Conservation (phyloP, 2,113 vertebrate species). For the Daphoenositta chrysoptera region DNA sequence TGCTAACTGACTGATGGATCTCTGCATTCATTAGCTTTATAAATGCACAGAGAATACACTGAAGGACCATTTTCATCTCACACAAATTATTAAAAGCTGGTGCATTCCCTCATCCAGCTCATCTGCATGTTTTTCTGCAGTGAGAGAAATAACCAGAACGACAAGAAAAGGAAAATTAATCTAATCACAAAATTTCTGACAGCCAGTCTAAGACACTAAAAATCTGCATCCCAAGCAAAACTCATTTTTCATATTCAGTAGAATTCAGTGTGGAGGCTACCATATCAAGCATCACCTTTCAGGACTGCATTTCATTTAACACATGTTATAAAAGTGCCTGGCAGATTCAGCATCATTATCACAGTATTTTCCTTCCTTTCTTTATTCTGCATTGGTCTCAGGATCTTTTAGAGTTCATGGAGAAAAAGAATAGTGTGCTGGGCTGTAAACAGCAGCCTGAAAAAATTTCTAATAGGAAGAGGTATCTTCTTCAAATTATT, state of each 20-base stretch:
- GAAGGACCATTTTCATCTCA: neutral
- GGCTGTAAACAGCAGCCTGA: neutral
- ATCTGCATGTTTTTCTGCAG: conserved; percentile 9
- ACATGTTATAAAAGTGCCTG: neutral
- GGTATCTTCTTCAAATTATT: neutral
- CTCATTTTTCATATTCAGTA: neutral
- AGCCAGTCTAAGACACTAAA: neutral
- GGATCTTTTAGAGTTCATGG: neutral
- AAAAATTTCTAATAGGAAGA: neutral
- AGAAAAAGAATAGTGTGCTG: neutral
- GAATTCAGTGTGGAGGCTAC: neutral
- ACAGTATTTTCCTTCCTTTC: neutral
- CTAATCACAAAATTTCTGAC: neutral
- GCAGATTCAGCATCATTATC: neutral
- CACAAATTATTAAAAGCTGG: neutral
- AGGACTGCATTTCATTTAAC: neutral
- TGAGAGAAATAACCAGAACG: neutral
- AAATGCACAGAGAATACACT: conserved; percentile 32
- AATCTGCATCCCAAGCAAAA: conserved; percentile 17
- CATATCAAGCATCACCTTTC: neutral
- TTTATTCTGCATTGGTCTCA: neutral
- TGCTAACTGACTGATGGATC: neutral
- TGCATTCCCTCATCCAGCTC: neutral
- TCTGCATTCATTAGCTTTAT: conserved; percentile 38
- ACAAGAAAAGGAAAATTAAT: neutral